phyloP scores from a whole-genome alignment of 2,888 invertebrate genomes.

The Willowsia nigromaculata region DNA sequence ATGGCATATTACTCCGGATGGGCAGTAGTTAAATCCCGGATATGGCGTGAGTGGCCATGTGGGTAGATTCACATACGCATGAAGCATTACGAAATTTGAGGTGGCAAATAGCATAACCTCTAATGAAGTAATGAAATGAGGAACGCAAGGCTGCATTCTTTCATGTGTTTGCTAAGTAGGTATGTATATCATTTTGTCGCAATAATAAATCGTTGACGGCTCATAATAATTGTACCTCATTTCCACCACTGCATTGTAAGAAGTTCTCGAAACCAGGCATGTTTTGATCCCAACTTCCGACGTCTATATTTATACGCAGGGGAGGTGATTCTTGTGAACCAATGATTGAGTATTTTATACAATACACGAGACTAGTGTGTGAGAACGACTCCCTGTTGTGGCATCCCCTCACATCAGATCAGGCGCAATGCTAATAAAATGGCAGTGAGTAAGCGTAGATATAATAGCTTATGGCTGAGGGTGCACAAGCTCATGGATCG shows the following conservation, averaged over 20 bases:
- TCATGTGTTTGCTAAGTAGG: not conserved
- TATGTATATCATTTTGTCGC: not conserved
- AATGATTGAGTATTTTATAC: not conserved
- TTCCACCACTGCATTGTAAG: not conserved
- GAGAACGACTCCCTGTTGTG: constrained; percentile 14
- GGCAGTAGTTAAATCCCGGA: not conserved
- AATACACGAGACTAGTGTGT: not conserved
- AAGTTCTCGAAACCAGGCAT: not conserved
- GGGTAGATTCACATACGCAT: not conserved
- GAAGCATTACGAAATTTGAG: not conserved
- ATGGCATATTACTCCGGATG: not conserved
- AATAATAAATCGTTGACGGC: not conserved
- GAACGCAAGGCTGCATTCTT: constrained; percentile 32
- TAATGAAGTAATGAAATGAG: constrained; percentile 21
- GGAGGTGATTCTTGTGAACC: not conserved
- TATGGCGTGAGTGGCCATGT: not conserved
- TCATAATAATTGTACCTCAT: not conserved
- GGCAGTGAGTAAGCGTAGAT: not conserved
- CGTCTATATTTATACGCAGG: not conserved
- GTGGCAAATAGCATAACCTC: not conserved
- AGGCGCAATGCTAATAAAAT: constrained; percentile 13
- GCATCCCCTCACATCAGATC: constrained; percentile 2
- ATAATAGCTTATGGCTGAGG: not conserved
- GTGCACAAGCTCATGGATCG: constrained; percentile 12
- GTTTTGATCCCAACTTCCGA: not conserved